Percentiles rank a stretch among this genome's conserved stretches.
Conservation (phyloP, 2,888 invertebrate species). For the Pollenia griseotomentosa region DNA sequence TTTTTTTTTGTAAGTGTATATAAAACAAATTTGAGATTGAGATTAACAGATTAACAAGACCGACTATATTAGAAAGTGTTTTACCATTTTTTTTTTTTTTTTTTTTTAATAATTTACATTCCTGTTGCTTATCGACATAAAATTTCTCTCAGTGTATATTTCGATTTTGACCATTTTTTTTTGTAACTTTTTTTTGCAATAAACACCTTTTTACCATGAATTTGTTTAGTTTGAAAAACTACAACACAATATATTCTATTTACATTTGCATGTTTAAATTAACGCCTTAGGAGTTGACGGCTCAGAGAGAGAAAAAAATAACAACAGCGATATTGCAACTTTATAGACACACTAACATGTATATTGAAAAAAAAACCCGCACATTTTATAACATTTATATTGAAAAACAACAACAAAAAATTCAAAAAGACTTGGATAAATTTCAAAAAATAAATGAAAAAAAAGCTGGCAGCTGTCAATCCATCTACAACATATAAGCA, state of each 20-base stretch:
- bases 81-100: neutral
- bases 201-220: constrained; percentile 60
- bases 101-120: neutral
- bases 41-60: too few species aligned
- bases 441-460: constrained; percentile 36
- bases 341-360: constrained; percentile 45
- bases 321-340: constrained; percentile 55
- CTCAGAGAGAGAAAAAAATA: constrained; percentile 17
- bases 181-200: constrained; percentile 30
- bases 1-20: neutral
- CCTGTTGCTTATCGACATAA: too few species aligned
- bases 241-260: constrained; percentile 62
- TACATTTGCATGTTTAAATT: constrained; percentile 74
- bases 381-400: constrained; percentile 52
- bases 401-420: constrained; percentile 44
- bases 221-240: constrained; percentile 16
- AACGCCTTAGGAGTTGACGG: constrained; percentile 75
- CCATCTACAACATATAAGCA: constrained; percentile 58
- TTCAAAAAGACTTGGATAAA: constrained; percentile 43
- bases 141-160: constrained; percentile 32
- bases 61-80: too few species aligned
- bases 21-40: too few species aligned
- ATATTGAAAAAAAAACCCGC: constrained; percentile 56
- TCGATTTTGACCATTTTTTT: constrained; percentile 32
- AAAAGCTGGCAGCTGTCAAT: constrained; percentile 75